Conservation (phyloP, 2,888 invertebrate species). For the Sinopyrophorus schimmeli region DNA sequence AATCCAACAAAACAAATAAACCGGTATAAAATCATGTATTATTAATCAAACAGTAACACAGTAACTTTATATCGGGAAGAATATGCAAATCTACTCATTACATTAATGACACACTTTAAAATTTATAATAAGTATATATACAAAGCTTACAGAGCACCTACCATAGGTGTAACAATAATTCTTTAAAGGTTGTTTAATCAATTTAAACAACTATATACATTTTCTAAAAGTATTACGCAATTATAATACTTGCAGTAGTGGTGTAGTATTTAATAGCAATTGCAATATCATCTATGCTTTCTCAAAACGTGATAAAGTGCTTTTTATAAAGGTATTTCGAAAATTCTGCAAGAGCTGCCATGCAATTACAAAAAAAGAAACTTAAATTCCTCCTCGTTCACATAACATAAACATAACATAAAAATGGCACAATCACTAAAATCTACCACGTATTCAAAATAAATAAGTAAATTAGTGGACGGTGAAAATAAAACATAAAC, state of each 20-base stretch:
- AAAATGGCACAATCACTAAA: conserved; percentile 15
- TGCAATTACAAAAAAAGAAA: too few relatives aligned
- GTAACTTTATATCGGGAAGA: conserved; percentile 23
- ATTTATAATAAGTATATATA: conserved; percentile 28
- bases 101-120: conserved; percentile 25
- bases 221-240: conserved; percentile 2
- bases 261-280: conserved; percentile 8
- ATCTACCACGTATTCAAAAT: conserved; percentile 10
- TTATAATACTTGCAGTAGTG: conserved; percentile 4
- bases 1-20: conserved; percentile 7
- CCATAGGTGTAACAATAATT: conserved; percentile 7
- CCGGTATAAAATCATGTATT: conserved; percentile 30
- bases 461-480: conserved; percentile 17
- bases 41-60: conserved; percentile 26
- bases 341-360: too few relatives aligned
- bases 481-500: conserved; percentile 12
- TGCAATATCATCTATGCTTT: conserved; percentile 11
- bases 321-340: too few relatives aligned
- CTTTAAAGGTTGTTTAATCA: background rate
- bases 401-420: conserved; percentile 14
- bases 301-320: conserved; percentile 2
- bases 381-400: background rate
- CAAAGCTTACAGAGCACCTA: conserved; percentile 24
- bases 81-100: conserved; percentile 25
- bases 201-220: conserved; percentile 2